Conservation (phyloP, 2,797 vertebrate species). For the Brotula barbata region DNA sequence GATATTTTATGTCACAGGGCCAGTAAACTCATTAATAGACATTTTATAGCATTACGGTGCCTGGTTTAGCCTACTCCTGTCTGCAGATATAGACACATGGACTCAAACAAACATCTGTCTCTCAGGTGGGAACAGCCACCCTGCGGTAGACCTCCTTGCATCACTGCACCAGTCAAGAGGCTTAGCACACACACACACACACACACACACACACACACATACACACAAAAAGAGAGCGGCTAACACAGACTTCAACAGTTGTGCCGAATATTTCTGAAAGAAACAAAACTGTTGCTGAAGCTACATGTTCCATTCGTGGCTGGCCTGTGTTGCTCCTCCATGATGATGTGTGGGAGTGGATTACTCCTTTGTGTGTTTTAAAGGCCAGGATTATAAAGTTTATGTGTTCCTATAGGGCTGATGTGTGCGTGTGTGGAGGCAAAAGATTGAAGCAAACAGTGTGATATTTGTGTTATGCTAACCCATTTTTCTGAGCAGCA, state of each 20-base stretch:
- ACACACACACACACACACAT: conserved; percentile 36
- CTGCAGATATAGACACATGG: conserved; percentile 9
- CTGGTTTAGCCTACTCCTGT: conserved; percentile 8
- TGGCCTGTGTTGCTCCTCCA: background rate
- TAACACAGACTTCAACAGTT: too few relatives aligned
- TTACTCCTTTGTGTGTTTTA: conserved; percentile 47
- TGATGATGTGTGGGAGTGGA: conserved; percentile 38
- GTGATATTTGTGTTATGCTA: conserved; percentile 31
- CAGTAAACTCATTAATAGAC: conserved; percentile 11
- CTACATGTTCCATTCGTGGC: conserved; percentile 29
- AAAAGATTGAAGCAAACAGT: background rate
- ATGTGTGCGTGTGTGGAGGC: conserved; percentile 10
- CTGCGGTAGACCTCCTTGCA: conserved; percentile 41
- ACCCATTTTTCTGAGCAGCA: conserved; percentile 22
- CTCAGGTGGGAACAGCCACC: conserved; percentile 58
- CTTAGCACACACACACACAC: conserved; percentile 25
- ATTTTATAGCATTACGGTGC: conserved; percentile 19
- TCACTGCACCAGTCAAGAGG: conserved; percentile 52
- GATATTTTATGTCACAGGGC: conserved; percentile 9
- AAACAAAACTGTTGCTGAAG: conserved; percentile 18
- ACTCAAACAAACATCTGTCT: conserved; percentile 54
- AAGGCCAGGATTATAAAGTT: conserved; percentile 41
- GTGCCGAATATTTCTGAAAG: conserved; percentile 36
- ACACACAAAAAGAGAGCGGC: too few relatives aligned
- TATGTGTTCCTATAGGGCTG: conserved; percentile 39